Base-by-base conservation (phyloP, 2,797 vertebrate species). In the Tolypeutes matacus region DNA sequence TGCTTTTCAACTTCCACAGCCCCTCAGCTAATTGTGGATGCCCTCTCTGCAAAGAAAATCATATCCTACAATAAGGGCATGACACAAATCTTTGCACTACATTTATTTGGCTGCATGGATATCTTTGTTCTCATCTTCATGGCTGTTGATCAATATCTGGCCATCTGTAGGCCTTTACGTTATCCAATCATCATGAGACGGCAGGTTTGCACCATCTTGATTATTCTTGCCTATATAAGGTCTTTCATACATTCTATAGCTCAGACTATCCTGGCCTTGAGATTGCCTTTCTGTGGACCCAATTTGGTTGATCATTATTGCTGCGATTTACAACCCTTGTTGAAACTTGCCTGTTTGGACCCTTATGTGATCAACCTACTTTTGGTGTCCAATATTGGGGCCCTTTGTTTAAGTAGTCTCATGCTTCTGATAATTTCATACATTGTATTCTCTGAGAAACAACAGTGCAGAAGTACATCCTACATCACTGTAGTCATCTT, bases 341-440 rank as follows among this genome's bases (percentile, higher is more conserved):
- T 97, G 49, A 93, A 94, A n/a, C 91, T 97, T 20, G 87, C 96
- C 31, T 97, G 97, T 13, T 77, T 76, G 25, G 87, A 97, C 23
- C 93, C 56, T 18, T 95, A 88, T 2, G 7, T 31, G 6, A 65
- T 81, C 21, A 96, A 97, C 12, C 31, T 96, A 3, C 25, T 95
- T 5, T 21, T 92, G 20, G 80, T 93, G 1, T 70, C 65, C 17
- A 96, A 96, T 17, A 96, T 94, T 42, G 87, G 95, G 11, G 86
- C 83, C 6, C 36, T 97, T 51, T 96, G 91, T 10, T 39, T 78
- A 1, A 53, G 70, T 0, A 92, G 89, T n/a, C 96, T 97, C 27
- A 7, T 92, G 2, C 17, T 85, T 53, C 64, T 97, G 23, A 85
- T 93, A 17, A 72, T 91, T 39, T 96, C 93, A 7, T 96, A 93